These are phyloP conservation scores for Patella ulyssiponensis DNA, from an alignment of 2,888 invertebrate genomes.

Conservation along the genomic window DNA sequence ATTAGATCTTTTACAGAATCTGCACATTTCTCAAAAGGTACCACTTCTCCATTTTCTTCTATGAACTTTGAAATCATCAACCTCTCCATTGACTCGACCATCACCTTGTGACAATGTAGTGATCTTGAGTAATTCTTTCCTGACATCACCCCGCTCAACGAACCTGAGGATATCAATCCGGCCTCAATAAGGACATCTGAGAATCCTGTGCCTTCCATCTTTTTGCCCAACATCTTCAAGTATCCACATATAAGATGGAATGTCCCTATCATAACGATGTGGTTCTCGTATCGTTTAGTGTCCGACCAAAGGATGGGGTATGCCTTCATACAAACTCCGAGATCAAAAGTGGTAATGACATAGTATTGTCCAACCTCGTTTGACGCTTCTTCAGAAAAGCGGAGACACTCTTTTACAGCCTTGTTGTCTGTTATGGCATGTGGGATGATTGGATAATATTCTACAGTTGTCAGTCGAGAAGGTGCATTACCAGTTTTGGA, in stretches of 20 bases:
- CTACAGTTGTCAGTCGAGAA: conserved; percentile 38
- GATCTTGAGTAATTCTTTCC: conserved; percentile 32
- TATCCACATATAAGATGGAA: conserved; percentile 27
- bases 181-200: conserved; percentile 36
- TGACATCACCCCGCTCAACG: conserved; percentile 29
- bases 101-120: conserved; percentile 34
- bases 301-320: conserved; percentile 38
- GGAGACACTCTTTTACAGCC: conserved; percentile 39
- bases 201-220: conserved; percentile 36
- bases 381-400: conserved; percentile 32
- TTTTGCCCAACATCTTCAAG: conserved; percentile 31
- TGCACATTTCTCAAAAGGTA: neutral
- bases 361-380: conserved; percentile 36
- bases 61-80: conserved; percentile 30
- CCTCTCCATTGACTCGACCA: conserved; percentile 33
- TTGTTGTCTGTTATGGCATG: conserved; percentile 45
- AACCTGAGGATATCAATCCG: conserved; percentile 29
- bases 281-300: conserved; percentile 30
- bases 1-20: neutral
- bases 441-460: conserved; percentile 44
- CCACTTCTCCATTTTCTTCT: neutral
- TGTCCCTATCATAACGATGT: conserved; percentile 38
- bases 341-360: conserved; percentile 45
- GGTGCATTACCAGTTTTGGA: conserved; percentile 39
- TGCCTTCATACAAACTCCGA: conserved; percentile 47